Conservation (phyloP, 2,113 vertebrate genomes). For the Carassius auratus region DNA sequence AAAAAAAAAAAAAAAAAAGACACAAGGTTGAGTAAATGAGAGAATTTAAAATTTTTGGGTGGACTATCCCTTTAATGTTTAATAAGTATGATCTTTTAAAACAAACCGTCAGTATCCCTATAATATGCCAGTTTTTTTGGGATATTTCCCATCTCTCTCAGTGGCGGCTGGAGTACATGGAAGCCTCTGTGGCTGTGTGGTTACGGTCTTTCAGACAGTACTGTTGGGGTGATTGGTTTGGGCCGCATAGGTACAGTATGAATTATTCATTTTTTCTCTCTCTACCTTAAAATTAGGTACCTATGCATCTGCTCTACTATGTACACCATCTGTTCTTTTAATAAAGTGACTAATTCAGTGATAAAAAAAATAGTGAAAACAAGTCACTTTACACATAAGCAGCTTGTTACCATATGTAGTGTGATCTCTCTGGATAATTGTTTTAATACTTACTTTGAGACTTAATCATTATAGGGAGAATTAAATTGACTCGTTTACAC, state of each 20-base stretch:
- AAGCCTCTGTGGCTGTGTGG: constrained; percentile 77
- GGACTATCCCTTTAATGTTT: not conserved
- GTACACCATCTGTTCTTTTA: constrained; percentile 18
- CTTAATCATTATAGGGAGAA: not conserved
- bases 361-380: not conserved
- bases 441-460: not conserved
- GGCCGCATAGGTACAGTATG: constrained; percentile 75
- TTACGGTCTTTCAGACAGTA: constrained; percentile 75
- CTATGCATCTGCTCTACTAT: constrained; percentile 10
- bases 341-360: not conserved
- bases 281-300: not conserved
- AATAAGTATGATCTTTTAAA: not conserved
- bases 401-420: not conserved
- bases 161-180: constrained; percentile 78
- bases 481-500: not conserved
- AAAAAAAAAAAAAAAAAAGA: not conserved
- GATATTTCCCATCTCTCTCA: constrained; percentile 48
- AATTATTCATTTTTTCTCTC: not conserved
- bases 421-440: not conserved
- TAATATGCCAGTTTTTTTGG: not conserved
- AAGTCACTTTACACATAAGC: not conserved
- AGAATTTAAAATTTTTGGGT: not conserved
- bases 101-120: not conserved
- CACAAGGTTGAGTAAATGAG: not conserved
- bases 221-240: constrained; percentile 80